phyloP scores from a whole-genome alignment of 2,888 invertebrate species.

The Diplolepis rosae region DNA sequence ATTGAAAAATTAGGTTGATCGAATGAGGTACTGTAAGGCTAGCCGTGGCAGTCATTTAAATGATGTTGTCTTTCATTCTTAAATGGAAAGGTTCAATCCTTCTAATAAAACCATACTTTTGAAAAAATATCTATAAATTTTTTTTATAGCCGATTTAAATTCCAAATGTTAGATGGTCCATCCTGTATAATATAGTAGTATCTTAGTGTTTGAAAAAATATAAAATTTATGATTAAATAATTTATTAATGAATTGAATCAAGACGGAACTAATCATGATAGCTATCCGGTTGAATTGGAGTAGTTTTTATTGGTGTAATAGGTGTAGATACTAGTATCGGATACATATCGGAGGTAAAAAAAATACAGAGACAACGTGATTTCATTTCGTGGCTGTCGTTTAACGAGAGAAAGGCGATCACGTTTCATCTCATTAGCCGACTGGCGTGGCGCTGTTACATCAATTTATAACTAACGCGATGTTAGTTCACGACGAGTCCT shows the following conservation, averaged over 20 bases:
- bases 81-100: too few relatives aligned
- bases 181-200: too few relatives aligned
- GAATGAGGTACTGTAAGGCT: too few relatives aligned
- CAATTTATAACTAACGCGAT: slow-evolving; percentile 65
- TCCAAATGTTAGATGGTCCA: too few relatives aligned
- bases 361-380: slow-evolving; percentile 52
- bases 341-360: slow-evolving; percentile 34
- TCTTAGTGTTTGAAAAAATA: too few relatives aligned
- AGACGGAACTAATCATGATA: slow-evolving; percentile 22
- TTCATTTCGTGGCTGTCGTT: slow-evolving; percentile 59
- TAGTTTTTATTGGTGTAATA: slow-evolving; percentile 22
- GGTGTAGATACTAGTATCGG: slow-evolving; percentile 1
- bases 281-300: neutral
- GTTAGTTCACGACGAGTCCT: slow-evolving; percentile 42
- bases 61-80: too few relatives aligned
- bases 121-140: too few relatives aligned
- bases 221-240: neutral
- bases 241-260: slow-evolving; percentile 11
- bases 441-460: slow-evolving; percentile 62
- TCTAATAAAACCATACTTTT: too few relatives aligned
- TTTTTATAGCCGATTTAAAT: too few relatives aligned
- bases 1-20: too few relatives aligned
- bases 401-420: slow-evolving; percentile 72
- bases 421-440: slow-evolving; percentile 71
- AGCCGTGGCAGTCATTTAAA: too few relatives aligned